Evolutionary conservation across 2,797 vertebrate genomes (phyloP).

Genomic region (Sparidentex hasta): DNA sequence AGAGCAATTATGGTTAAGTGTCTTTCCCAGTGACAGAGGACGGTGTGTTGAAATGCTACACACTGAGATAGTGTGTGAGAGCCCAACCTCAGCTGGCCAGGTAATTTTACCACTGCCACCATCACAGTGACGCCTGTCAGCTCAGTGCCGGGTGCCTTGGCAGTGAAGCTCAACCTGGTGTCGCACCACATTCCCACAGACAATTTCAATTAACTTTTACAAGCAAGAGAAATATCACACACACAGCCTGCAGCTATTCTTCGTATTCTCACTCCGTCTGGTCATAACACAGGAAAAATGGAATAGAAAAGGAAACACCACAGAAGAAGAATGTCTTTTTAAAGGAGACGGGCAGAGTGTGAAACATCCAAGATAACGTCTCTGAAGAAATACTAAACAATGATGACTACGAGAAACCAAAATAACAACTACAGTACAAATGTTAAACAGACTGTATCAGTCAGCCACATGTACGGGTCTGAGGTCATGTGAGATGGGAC

Average conservation of each 20-base stretch:
- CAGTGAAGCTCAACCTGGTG: conserved; percentile 56
- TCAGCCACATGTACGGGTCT: background rate
- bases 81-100: conserved; percentile 48
- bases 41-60: conserved; percentile 5
- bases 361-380: conserved; percentile 8
- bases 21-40: conserved; percentile 20
- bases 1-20: conserved; percentile 4
- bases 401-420: background rate
- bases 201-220: conserved; percentile 80
- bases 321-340: conserved; percentile 5
- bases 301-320: background rate
- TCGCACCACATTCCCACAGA: conserved; percentile 64
- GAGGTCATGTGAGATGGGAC: background rate
- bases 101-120: conserved; percentile 58
- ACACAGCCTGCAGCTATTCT: conserved; percentile 38
- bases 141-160: conserved; percentile 39
- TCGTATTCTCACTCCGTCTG: conserved; percentile 12
- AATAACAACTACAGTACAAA: background rate
- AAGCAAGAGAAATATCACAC: conserved; percentile 59
- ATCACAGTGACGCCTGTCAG: conserved; percentile 61
- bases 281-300: conserved; percentile 24
- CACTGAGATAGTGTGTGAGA: conserved; percentile 14
- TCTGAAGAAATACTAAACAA: conserved; percentile 30
- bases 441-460: background rate
- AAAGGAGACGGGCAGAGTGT: conserved; percentile 4